These are phyloP conservation scores for Crioceris asparagi DNA, from an alignment of 2,888 invertebrate species.

Conservation along the genomic window DNA sequence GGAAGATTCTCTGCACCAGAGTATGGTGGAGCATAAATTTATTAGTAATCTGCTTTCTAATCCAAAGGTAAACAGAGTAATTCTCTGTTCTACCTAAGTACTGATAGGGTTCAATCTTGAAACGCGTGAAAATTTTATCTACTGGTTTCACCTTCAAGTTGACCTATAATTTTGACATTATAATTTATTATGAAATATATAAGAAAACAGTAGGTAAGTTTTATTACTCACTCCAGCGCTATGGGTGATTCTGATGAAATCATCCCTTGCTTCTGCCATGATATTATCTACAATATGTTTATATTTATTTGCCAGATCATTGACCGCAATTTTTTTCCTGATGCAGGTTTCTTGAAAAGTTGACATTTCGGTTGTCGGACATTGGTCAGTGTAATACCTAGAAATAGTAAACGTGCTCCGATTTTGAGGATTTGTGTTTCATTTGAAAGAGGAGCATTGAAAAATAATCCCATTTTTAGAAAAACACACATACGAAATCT, in stretches of 20 bases:
- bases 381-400: conserved; percentile 45
- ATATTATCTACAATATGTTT: conserved; percentile 43
- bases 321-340: conserved; percentile 45
- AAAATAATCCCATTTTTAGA: no score
- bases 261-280: conserved; percentile 45
- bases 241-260: conserved; percentile 51
- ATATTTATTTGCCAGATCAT: conserved; percentile 45
- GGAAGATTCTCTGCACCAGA: conserved; percentile 50
- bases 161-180: conserved; percentile 7
- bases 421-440: no score
- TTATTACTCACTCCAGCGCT: conserved; percentile 47
- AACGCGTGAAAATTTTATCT: conserved; percentile 43
- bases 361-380: conserved; percentile 51
- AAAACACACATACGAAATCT: no score
- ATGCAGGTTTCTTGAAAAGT: conserved; percentile 52
- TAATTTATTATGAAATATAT: neutral
- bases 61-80: conserved; percentile 47
- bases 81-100: conserved; percentile 52
- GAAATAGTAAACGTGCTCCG: no score
- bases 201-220: no score
- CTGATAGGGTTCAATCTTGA: conserved; percentile 45
- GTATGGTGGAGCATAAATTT: conserved; percentile 52
- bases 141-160: conserved; percentile 50
- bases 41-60: conserved; percentile 44
- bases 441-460: no score